Evolutionary conservation across 1,140 invertebrate species (phyloP).

Genomic region (Solen grandis): DNA sequence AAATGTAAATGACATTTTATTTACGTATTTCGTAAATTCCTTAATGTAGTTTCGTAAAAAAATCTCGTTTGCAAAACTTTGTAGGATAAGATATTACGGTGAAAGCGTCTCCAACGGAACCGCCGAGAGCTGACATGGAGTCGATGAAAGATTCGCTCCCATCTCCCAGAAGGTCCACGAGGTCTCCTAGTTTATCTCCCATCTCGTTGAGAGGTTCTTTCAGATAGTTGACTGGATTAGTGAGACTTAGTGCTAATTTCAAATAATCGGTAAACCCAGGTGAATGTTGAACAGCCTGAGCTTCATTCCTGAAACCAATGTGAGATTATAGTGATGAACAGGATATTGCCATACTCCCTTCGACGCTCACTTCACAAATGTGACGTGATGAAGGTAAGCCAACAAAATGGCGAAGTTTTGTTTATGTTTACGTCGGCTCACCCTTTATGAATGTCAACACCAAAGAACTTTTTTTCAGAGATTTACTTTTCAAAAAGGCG

Average conservation of each 20-base stretch:
- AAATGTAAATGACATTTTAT: too few species aligned
- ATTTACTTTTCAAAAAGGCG: too few species aligned
- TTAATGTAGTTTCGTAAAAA: too few species aligned
- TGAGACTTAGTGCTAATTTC: background rate
- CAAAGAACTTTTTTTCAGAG: too few species aligned
- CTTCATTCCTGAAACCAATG: background rate
- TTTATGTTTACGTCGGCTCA: background rate
- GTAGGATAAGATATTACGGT: too few species aligned
- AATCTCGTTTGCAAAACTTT: too few species aligned
- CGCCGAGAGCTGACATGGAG: constrained; percentile 28
- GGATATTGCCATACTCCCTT: background rate
- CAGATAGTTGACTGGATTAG: constrained; percentile 4
- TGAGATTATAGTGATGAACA: background rate
- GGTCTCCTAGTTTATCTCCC: constrained; percentile 14
- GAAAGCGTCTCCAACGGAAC: constrained; percentile 8
- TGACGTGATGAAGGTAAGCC: background rate
- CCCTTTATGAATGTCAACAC: background rate
- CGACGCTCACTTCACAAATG: background rate
- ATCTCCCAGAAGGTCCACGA: constrained; percentile 27
- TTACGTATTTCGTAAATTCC: too few species aligned
- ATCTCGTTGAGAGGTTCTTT: constrained; percentile 32
- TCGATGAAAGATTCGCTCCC: constrained; percentile 36
- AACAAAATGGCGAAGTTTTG: background rate
- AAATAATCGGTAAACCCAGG: constrained; percentile 26
- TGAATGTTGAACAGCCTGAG: constrained; percentile 1